Evolutionary conservation across 2,113 vertebrate genomes (phyloP), one percentile per base, ranked within the genome.

Genomic region (Thomomys bottae): DNA sequence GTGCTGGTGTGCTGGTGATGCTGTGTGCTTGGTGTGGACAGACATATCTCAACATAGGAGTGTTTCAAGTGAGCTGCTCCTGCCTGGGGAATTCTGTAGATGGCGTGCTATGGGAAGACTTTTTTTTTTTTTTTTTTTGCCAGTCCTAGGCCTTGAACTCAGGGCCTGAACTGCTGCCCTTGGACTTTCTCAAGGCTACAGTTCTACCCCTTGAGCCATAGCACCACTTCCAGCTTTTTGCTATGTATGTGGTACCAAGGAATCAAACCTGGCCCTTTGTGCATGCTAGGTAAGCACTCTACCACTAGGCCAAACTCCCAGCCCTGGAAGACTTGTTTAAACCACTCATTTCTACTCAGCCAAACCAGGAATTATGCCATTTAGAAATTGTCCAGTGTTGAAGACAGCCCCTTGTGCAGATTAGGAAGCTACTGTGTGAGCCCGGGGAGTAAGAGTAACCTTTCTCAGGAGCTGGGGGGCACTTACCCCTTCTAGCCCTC

Each of bases 61-160:
- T 17, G 38, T 28, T 49, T 8, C 7, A 4, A 9, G 0, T 2
- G 30, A 24, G 0, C 38, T 6, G 2, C 24, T 5, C 2, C 1
- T 1, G 68, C 32, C 7, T 5, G 0, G 20, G 38, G 6, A 1
- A 71, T 8, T 4, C 6, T 14, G 32, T 15, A 23, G 2, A 8
- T 0, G 34, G 15, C 63, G 0, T 24, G 70, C 23, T 40, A 6
- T 26, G 24, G 63, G n/a, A n/a, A n/a, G n/a, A n/a, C n/a, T n/a
- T n/a, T n/a, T n/a, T n/a, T n/a, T n/a, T n/a, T n/a, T n/a, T n/a
- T n/a, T n/a, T n/a, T n/a, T n/a, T n/a, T n/a, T n/a, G n/a, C n/a
- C n/a, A n/a, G n/a, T n/a, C n/a, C n/a, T n/a, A n/a, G n/a, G n/a
- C n/a, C n/a, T n/a, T n/a, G n/a, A n/a, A n/a, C n/a, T n/a, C n/a